Evolutionary conservation across 2,797 vertebrate species (phyloP).

Genomic region (Ara ararauna): DNA sequence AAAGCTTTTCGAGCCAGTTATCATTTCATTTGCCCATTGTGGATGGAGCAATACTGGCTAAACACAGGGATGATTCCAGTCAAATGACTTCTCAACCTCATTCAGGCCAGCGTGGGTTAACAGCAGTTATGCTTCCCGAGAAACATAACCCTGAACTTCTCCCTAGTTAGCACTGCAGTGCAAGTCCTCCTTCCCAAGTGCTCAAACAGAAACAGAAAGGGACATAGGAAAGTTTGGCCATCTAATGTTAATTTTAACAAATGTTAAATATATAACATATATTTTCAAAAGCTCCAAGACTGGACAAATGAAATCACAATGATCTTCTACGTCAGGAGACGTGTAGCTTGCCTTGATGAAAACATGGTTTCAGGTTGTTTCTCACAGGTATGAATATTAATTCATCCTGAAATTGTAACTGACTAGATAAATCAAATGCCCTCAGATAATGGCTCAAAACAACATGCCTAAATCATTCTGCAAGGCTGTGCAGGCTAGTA

Average conservation of each 20-base stretch:
- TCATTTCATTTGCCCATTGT: not conserved
- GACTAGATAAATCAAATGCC: not conserved
- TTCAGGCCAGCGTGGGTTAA: not conserved
- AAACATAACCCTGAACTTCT: not conserved
- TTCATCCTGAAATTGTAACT: not conserved
- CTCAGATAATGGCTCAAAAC: not conserved
- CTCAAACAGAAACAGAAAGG: not conserved
- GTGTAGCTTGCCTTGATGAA: not conserved
- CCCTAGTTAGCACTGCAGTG: not conserved
- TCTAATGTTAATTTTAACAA: not conserved
- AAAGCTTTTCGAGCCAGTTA: not conserved
- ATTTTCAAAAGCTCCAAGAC: not conserved
- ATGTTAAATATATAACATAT: not conserved
- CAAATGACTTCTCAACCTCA: not conserved
- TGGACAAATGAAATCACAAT: not conserved
- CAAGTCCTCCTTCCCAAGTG: rapidly evolving
- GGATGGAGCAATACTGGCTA: not conserved
- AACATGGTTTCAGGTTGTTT: not conserved
- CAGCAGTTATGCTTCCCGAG: not conserved
- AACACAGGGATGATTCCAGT: not conserved
- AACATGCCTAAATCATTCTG: not conserved
- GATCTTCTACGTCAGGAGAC: not conserved
- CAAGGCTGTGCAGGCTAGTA: not conserved
- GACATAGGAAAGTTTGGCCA: not conserved
- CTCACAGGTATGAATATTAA: not conserved